Evolutionary conservation across 2,888 invertebrate species (phyloP), one percentile per base, ranked within the genome.

Genomic region (Spisula solida): DNA sequence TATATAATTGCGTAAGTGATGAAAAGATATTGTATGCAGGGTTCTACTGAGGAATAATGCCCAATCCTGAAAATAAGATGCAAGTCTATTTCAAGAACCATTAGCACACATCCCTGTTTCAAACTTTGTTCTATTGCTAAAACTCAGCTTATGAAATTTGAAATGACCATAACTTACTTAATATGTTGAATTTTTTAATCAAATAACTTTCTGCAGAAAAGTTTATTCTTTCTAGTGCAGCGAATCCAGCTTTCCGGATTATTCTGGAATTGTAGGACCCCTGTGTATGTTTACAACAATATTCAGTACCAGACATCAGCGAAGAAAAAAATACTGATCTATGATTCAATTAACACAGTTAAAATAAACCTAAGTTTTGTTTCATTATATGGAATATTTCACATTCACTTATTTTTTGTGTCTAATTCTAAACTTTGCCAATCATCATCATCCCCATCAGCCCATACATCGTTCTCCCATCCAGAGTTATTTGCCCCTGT

Each of bases 391-490:
- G 10, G 25, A 66, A n/a, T 12, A 66, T 41, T 66, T 66, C 60
- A 66, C 60, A 79, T 48, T 90, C 66, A 90, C 85, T 94, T 94
- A 16, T 87, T 90, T 92, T 93, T 94, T 86, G 91, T 91, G 66
- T 94, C 94, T 47, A 94, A 85, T 82, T 96, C 96, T 82, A 96
- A 91, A 81, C 94, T 94, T 88, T 96, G 95, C 96, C 96, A 96
- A 34, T 95, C 95, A 87, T 95, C 95, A 41, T 95, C 95, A 48
- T 94, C 94, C 1, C 94, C 95, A 60, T 94, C 93, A 0, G 95
- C 95, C 95, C 96, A 96, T 14, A 95, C 95, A 60, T 96, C 95
- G 93, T 96, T 96, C 91, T 95, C 95, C 95, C 95, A 96, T 10
- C 95, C 94, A 25, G 91, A 89, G 85, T 93, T 93, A 34, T 85